Percentiles rank a stretch among this genome's conserved stretches.
phyloP scores from a whole-genome alignment of 2,888 invertebrate species.

The Carterocephalus palaemon region DNA sequence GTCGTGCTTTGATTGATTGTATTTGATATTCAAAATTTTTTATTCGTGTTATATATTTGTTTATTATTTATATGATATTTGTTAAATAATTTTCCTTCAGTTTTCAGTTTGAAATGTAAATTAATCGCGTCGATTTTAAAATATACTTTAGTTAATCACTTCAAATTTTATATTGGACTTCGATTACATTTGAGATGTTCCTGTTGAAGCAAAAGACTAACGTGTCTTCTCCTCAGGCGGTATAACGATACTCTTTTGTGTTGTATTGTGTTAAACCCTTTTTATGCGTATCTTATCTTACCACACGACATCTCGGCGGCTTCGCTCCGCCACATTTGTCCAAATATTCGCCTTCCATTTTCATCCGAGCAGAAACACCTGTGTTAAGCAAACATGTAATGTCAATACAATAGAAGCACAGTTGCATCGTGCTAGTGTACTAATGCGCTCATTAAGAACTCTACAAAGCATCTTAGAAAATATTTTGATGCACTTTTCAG shows the following conservation, averaged over 20 bases:
- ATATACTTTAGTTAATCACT: not conserved
- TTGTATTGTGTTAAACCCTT: not conserved
- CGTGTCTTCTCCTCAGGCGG: slow-evolving; percentile 1
- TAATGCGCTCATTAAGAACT: slow-evolving; percentile 14
- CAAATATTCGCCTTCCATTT: slow-evolving; percentile 81
- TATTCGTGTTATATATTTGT: no score
- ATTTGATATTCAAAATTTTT: no score
- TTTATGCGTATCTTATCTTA: slow-evolving; percentile 69
- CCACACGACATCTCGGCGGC: slow-evolving; percentile 83
- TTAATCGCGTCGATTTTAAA: no score
- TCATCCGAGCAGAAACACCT: slow-evolving; percentile 83
- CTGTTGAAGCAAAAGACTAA: not conserved
- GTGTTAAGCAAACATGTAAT: slow-evolving; percentile 37
- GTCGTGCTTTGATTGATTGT: no score
- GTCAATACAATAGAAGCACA: slow-evolving; percentile 28
- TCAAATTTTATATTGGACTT: not conserved
- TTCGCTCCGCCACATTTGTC: slow-evolving; percentile 80
- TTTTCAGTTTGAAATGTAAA: no score
- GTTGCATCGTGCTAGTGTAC: slow-evolving; percentile 18
- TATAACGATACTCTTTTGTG: slow-evolving; percentile 1
- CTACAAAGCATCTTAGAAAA: no score
- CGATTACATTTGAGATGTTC: no score
- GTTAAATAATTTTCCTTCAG: no score
- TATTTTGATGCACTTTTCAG: no score
- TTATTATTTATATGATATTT: no score